Evolutionary conservation across 2,888 invertebrate species (phyloP).

Genomic region (Temnothorax ravouxi): DNA sequence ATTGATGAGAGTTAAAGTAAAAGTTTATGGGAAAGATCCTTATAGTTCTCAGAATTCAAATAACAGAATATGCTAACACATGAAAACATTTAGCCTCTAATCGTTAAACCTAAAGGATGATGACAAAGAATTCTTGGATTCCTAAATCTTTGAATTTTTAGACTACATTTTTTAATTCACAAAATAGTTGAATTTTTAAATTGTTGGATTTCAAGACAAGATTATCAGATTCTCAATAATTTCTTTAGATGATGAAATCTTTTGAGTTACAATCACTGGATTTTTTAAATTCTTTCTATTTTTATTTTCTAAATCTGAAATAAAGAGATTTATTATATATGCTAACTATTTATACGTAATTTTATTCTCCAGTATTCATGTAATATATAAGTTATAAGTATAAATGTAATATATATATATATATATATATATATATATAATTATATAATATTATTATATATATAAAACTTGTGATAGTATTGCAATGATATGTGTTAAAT

Average conservation of each 20-base stretch:
- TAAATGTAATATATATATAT: too few relatives aligned
- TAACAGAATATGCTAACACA: slow-evolving; percentile 63
- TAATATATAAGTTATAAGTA: background rate
- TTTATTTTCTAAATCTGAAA: background rate
- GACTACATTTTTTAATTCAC: background rate
- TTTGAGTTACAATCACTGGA: background rate
- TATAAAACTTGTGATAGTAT: background rate
- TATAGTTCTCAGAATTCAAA: slow-evolving; percentile 38
- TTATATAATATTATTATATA: background rate
- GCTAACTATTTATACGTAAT: background rate
- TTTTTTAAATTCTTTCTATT: background rate
- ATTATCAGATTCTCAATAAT: slow-evolving; percentile 20
- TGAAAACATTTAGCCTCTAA: slow-evolving; percentile 54
- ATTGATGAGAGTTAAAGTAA: slow-evolving; percentile 37
- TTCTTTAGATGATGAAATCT: background rate
- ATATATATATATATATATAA: too few relatives aligned
- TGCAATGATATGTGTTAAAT: background rate
- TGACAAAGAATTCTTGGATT: slow-evolving; percentile 49
- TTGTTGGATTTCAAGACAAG: slow-evolving; percentile 33
- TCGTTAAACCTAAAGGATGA: slow-evolving; percentile 46
- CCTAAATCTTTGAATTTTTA: slow-evolving; percentile 35
- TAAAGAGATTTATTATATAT: background rate
- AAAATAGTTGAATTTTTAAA: background rate
- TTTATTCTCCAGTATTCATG: background rate
- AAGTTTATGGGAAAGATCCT: slow-evolving; percentile 37